phyloP scores from a whole-genome alignment of 1,140 invertebrate genomes.

The Neodiprion fabricii region DNA sequence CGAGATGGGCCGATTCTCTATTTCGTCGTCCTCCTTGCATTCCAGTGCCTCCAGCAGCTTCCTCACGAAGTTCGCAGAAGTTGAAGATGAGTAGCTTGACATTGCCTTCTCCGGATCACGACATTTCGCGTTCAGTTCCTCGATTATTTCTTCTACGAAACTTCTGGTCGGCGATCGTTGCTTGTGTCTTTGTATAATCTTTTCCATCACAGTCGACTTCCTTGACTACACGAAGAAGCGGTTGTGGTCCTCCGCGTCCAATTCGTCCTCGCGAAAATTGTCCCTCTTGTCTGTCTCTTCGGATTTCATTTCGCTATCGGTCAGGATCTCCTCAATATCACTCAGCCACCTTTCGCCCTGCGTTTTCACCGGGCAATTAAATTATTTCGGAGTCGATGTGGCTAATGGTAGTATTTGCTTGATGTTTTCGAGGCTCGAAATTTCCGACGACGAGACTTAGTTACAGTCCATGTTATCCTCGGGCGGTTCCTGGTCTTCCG shows the following conservation, averaged over 20 bases:
- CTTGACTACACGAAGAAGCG: neutral
- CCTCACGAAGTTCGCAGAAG: conserved; percentile 24
- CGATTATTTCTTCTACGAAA: conserved; percentile 25
- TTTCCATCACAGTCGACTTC: conserved; percentile 10
- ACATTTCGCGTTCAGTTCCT: conserved; percentile 24
- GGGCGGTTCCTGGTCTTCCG: no score
- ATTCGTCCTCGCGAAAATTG: neutral
- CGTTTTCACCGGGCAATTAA: no score
- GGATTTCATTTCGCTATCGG: neutral
- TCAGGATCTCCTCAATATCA: no score
- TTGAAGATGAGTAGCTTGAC: neutral
- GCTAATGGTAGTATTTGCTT: no score
- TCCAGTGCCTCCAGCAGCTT: conserved; percentile 28
- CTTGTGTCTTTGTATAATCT: conserved; percentile 14
- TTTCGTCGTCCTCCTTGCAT: neutral
- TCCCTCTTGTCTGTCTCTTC: neutral
- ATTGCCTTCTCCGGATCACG: neutral
- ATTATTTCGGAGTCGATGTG: no score
- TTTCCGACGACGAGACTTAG: no score
- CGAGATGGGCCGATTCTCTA: conserved; percentile 4
- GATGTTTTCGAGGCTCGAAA: no score
- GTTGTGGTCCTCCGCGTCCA: neutral
- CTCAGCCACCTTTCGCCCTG: no score
- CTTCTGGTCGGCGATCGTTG: neutral
- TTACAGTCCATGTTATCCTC: no score